These are phyloP conservation scores for Tipula lateralis DNA, from an alignment of 2,888 invertebrate genomes.

Conservation along the genomic window DNA sequence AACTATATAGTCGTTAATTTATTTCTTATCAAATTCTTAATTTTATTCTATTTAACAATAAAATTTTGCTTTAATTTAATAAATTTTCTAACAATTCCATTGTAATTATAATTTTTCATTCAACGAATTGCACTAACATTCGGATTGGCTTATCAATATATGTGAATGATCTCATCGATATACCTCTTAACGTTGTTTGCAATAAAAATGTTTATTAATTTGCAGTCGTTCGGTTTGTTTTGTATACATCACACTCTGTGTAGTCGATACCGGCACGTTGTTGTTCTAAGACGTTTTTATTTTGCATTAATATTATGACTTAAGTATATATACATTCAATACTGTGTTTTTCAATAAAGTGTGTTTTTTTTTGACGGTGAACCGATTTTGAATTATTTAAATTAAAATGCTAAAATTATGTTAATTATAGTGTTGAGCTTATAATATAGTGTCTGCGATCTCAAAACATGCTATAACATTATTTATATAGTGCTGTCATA, in stretches of 20 bases:
- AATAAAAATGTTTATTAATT: background rate
- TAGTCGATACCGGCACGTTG: background rate
- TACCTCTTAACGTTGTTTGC: background rate
- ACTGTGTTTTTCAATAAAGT: too few relatives aligned
- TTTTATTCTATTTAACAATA: background rate
- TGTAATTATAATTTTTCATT: background rate
- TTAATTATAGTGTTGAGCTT: background rate
- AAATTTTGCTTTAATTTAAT: background rate
- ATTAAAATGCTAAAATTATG: background rate
- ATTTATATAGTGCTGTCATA: background rate
- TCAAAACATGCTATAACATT: background rate
- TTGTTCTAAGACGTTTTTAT: background rate
- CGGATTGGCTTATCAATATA: background rate
- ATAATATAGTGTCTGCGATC: background rate
- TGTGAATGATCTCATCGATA: constrained; percentile 5
- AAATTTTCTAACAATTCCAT: background rate
- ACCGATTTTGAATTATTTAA: background rate
- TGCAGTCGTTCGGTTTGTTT: background rate
- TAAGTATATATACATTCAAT: too few relatives aligned
- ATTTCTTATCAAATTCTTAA: background rate
- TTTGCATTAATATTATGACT: too few relatives aligned
- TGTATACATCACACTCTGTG: too few relatives aligned
- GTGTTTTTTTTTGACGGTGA: background rate
- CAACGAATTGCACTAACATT: background rate
- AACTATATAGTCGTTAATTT: background rate